Evolutionary conservation across 1,140 invertebrate species (phyloP), one percentile per base, ranked within the genome.

Genomic region (Drosophila sechellia): DNA sequence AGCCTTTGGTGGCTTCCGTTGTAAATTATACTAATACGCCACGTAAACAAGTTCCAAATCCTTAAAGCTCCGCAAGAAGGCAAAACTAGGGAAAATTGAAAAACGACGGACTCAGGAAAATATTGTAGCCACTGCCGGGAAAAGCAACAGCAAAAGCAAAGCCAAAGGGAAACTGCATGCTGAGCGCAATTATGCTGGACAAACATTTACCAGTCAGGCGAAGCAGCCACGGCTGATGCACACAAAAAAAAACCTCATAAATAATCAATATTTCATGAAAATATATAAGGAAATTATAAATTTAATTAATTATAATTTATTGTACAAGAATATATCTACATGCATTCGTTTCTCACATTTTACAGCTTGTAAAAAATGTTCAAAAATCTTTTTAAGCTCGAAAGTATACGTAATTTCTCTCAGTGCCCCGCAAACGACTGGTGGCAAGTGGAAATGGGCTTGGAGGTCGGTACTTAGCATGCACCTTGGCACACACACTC

Each of bases 171-270:
- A 87, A 90, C 77, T 89, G 84, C 84, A 89, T 80, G 85, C 84
- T 89, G 84, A 66, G 84, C 84, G 84, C 84, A 89, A 89, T 89
- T 89, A 89, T 89, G 84, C 85, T 89, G 84, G 84, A 89, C 84
- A 89, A 89, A 89, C 84, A 89, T 89, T 89, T 89, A 54, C 84
- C 77, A 89, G 68, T 42, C 66, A 59, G 54, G 46, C 52, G 53
- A 53, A 69, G 59, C 68, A 69, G 40, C 39, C 37, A 37, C 17
- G 64, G 25, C 37, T 37, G 12, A 2, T 50, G 1, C 64, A 68
- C 27, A 4, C 46, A n/a, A 12, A 45, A 15, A 65, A 63, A 50
- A 8, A 12, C 0, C n/a, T n/a, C 3, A 31, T 31, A 8, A 10
- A 31, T 31, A 31, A 31, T 10, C 2, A 10, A 10, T 31, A 10